A percentile compares a stretch with the other conserved stretches of the same genome.
phyloP scores from a whole-genome alignment of 2,888 invertebrate genomes.

The Rotaria magnacalcarata region DNA sequence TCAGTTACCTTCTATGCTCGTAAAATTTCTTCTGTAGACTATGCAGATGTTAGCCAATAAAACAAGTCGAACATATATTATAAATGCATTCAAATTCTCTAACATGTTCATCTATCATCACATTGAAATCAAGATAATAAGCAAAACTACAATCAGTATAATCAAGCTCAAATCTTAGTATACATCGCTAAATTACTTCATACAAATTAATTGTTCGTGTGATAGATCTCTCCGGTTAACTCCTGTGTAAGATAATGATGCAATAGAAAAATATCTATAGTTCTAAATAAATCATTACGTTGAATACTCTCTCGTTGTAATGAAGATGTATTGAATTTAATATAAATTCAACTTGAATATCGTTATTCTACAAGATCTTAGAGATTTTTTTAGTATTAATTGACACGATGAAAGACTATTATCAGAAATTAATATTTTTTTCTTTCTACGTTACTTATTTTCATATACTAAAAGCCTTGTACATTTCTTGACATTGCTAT shows the following conservation, averaged over 20 bases:
- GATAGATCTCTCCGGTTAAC: constrained; percentile 14
- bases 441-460: too few relatives aligned
- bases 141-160: neutral
- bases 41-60: neutral
- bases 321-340: neutral
- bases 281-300: neutral
- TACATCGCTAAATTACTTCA: neutral
- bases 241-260: neutral
- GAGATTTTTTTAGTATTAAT: neutral
- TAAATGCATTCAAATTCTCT: neutral
- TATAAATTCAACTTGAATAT: neutral
- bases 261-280: neutral
- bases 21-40: constrained; percentile 46
- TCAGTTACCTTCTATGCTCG: too few relatives aligned
- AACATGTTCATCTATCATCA: neutral
- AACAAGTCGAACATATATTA: neutral
- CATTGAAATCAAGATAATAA: neutral
- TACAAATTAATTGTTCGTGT: neutral
- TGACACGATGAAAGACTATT: neutral
- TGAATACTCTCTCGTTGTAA: neutral
- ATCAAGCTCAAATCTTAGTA: neutral
- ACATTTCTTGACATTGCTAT: neutral
- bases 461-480: too few relatives aligned
- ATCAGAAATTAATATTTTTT: too few relatives aligned
- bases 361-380: neutral